A percentile compares a stretch with the other conserved stretches of the same genome.
These are phyloP conservation scores for Morpho achilles DNA, from an alignment of 2,888 invertebrate genomes.

Conservation along the genomic window DNA sequence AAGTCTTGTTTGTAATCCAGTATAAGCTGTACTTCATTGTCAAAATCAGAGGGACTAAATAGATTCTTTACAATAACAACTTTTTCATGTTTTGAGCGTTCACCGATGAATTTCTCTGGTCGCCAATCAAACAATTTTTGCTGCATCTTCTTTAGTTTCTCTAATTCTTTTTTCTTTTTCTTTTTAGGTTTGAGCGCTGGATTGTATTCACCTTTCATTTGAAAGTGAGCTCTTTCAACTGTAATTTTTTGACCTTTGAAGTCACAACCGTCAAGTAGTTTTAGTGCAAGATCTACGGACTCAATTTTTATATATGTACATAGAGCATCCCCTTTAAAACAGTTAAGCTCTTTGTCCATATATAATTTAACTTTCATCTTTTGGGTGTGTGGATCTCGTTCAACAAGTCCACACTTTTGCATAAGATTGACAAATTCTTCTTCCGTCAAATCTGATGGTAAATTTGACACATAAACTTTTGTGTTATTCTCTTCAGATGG, in stretches of 20 bases:
- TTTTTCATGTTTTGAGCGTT: conserved; percentile 92
- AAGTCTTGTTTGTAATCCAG: conserved; percentile 95
- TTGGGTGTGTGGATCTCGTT: conserved; percentile 88
- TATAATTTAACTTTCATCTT: conserved; percentile 96
- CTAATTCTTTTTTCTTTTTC: conserved; percentile 92
- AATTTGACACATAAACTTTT: conserved; percentile 96
- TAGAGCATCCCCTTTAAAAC: conserved; percentile 96
- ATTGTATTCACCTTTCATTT: conserved; percentile 96
- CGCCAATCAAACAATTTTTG: conserved; percentile 98
- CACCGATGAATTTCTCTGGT: conserved; percentile 93
- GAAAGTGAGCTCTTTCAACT: conserved; percentile 96
- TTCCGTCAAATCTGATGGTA: conserved; percentile 93
- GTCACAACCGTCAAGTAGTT: conserved; percentile 93
- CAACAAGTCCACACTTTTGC: conserved; percentile 97
- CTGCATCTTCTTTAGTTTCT: conserved; percentile 94
- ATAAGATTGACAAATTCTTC: conserved; percentile 95
- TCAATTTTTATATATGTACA: conserved; percentile 98
- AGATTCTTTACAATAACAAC: conserved; percentile 96
- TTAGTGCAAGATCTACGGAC: conserved; percentile 95
- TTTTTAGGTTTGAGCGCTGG: conserved; percentile 94
- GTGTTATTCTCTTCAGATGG: conserved; percentile 90
- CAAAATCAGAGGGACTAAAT: conserved; percentile 93
- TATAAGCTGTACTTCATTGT: conserved; percentile 92
- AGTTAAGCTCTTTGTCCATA: conserved; percentile 86
- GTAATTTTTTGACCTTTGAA: conserved; percentile 88